phyloP scores from a whole-genome alignment of 2,888 invertebrate genomes.

The Anoplius nigerrimus region DNA sequence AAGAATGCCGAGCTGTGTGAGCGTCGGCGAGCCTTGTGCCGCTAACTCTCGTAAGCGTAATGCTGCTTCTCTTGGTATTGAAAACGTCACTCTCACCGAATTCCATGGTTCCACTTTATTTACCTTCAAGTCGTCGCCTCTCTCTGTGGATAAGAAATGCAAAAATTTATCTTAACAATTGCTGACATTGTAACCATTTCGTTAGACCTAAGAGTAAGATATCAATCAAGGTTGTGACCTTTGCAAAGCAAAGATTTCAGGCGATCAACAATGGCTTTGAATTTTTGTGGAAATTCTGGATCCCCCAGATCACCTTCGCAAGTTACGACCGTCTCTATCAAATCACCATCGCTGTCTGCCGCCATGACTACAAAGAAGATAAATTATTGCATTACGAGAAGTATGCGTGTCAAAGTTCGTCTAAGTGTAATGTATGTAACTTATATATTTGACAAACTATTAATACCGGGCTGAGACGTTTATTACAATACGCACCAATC shows the following conservation, averaged over 20 bases:
- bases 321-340: slow-evolving; percentile 88
- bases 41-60: slow-evolving; percentile 93
- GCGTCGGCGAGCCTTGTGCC: slow-evolving; percentile 90
- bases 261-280: slow-evolving; percentile 86
- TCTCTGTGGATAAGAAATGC: slow-evolving; percentile 64
- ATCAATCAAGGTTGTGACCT: slow-evolving; percentile 76
- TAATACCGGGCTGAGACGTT: not conserved
- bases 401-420: no score
- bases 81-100: slow-evolving; percentile 97
- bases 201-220: not conserved
- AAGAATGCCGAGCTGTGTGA: slow-evolving; percentile 94
- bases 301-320: slow-evolving; percentile 94
- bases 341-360: slow-evolving; percentile 88
- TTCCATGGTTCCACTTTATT: slow-evolving; percentile 97
- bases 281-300: slow-evolving; percentile 89
- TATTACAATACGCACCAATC: slow-evolving; percentile 67
- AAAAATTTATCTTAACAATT: slow-evolving; percentile 1
- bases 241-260: slow-evolving; percentile 87
- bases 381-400: slow-evolving; percentile 50
- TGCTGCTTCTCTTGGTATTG: slow-evolving; percentile 97
- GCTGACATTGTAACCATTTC: not conserved
- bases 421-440: no score
- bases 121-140: slow-evolving; percentile 79
- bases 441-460: no score
- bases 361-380: slow-evolving; percentile 80